These are phyloP conservation scores for Cataglyphis albicans DNA, from an alignment of 2,888 invertebrate species.

Conservation along the genomic window DNA sequence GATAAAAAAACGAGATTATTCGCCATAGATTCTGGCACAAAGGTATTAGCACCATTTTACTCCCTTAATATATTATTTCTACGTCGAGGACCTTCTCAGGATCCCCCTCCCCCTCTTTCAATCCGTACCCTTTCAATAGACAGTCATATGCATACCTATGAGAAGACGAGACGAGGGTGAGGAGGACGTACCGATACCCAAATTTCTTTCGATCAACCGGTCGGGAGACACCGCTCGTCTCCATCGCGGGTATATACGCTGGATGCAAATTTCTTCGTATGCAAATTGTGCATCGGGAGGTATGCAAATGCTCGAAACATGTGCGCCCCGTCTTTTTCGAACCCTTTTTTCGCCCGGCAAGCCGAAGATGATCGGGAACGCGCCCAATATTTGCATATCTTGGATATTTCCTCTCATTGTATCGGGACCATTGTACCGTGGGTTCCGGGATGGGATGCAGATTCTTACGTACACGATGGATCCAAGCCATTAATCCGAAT, in stretches of 20 bases:
- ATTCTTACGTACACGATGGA: slow-evolving; percentile 72
- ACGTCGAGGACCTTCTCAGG: slow-evolving; percentile 74
- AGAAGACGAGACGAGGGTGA: slow-evolving; percentile 58
- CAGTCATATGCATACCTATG: slow-evolving; percentile 62
- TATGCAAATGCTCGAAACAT: slow-evolving; percentile 84
- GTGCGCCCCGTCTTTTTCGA: slow-evolving; percentile 83
- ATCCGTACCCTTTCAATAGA: slow-evolving; percentile 80
- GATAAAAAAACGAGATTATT: slow-evolving; percentile 80
- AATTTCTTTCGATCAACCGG: slow-evolving; percentile 66
- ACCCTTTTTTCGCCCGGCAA: slow-evolving; percentile 81
- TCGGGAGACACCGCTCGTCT: slow-evolving; percentile 60
- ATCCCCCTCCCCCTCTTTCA: slow-evolving; percentile 48
- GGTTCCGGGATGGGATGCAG: slow-evolving; percentile 78
- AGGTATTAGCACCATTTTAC: slow-evolving; percentile 84
- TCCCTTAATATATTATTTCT: slow-evolving; percentile 85
- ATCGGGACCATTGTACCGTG: slow-evolving; percentile 82
- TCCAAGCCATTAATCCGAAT: slow-evolving; percentile 85
- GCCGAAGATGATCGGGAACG: slow-evolving; percentile 85
- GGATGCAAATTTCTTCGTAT: slow-evolving; percentile 86
- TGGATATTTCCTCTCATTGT: slow-evolving; percentile 86
- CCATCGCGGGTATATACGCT: slow-evolving; percentile 79
- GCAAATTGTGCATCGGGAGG: slow-evolving; percentile 79
- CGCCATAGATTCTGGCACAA: slow-evolving; percentile 75
- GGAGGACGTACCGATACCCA: slow-evolving; percentile 60
- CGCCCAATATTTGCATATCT: slow-evolving; percentile 85